Evolutionary conservation across 64 coral and sea anemone species (phyloP), one percentile per base, ranked within the genome.

Genomic region (Stichodactyla helianthus): DNA sequence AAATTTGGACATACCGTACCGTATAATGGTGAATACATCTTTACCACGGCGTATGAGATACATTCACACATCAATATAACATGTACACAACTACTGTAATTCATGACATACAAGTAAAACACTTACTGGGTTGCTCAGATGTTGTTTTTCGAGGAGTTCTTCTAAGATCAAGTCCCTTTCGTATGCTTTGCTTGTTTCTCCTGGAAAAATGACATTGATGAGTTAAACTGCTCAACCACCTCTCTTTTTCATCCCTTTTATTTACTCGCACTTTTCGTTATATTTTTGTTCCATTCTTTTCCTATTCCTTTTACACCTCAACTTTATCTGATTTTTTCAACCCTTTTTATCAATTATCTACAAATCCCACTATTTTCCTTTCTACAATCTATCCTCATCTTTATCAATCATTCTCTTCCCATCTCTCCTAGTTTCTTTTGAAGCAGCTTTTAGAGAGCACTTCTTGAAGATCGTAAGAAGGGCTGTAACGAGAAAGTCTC

Each of bases 91-190:
- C 8, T 4, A 15, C 4, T 44, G 1, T 44, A 44, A 44, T 58
- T 58, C 20, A 5, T 22, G 5, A 23, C n/a, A n/a, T 26, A 71
- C 10, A 6, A 81, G 52, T 0, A 6, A 71, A 65, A 4, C 53
- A 90, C 90, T 87, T 51, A 92, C 90, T 76, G 85, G 84, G 18
- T 92, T 84, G 61, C 90, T 51, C 59, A 68, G 63, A 51, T 92
- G 90, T 77, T 92, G 90, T 68, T 87, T 78, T 71, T 92, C 85
- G 4, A 92, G 53, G 16, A 92, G 65, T 59, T 92, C 90, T 87
- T 92, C 90, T 16, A 92, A 56, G 54, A 87, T 92, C 58, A 92
- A 52, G 71, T 87, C 84, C 14, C 79, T 86, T 71, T 92, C 90
- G 55, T 80, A 86, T 74, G 61, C 53, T 31, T 85, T 82, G 62